Evolutionary conservation across 2,113 vertebrate species (phyloP).

Genomic region (Scolopax mira): DNA sequence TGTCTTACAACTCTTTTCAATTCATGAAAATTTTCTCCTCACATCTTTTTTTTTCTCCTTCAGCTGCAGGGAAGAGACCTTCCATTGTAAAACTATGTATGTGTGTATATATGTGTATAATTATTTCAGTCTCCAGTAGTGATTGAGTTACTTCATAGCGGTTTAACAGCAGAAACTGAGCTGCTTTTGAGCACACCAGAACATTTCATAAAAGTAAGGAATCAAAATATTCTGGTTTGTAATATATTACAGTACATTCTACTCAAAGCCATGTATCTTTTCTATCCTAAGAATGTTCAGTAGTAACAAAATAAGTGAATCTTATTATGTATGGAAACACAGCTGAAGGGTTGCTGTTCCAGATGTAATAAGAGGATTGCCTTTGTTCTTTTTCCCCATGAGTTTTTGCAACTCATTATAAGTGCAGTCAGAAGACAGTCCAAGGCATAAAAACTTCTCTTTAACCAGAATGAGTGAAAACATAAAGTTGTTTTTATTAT

Average conservation of each 20-base stretch:
- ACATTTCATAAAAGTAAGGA: not conserved
- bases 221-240: not conserved
- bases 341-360: not conserved
- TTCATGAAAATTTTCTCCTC: not conserved
- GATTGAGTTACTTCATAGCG: not conserved
- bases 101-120: accelerated
- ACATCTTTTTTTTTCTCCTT: not conserved
- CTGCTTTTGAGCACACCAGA: not conserved
- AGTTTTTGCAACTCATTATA: not conserved
- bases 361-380: not conserved
- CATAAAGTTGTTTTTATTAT: not conserved
- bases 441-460: not conserved
- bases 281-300: not conserved
- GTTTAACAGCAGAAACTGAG: not conserved
- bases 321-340: not conserved
- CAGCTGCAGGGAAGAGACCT: not conserved
- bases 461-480: not conserved
- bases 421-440: not conserved
- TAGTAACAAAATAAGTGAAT: not conserved
- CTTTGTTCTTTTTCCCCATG: not conserved
- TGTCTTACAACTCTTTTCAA: not conserved
- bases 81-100: not conserved
- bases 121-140: not conserved
- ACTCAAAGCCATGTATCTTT: not conserved
- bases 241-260: not conserved